Conservation (phyloP, 1,140 invertebrate species). For the Pseudomyrmex dendroicus region DNA sequence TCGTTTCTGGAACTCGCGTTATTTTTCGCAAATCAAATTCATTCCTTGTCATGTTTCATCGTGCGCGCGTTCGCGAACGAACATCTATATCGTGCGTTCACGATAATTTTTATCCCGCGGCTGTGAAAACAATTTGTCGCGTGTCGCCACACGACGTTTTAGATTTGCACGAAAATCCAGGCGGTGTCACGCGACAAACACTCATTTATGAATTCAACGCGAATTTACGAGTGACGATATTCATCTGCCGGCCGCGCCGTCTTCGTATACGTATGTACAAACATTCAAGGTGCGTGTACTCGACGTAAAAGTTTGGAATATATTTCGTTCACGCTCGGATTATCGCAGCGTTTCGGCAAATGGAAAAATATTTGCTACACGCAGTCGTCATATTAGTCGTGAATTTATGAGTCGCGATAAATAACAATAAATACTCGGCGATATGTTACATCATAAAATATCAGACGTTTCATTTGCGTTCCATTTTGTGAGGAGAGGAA, state of each 20-base stretch:
- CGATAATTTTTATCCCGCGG: constrained; percentile 43
- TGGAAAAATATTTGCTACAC: constrained; percentile 19
- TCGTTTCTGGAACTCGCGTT: constrained; percentile 42
- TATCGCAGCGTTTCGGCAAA: neutral
- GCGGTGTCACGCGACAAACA: constrained; percentile 4
- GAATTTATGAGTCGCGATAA: constrained; percentile 19
- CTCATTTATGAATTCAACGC: constrained; percentile 39
- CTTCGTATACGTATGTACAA: no score
- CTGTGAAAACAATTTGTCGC: constrained; percentile 51
- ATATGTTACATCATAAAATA: constrained; percentile 31
- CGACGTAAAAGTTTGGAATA: constrained; percentile 15
- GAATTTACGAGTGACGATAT: constrained; percentile 42
- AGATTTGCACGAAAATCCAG: neutral
- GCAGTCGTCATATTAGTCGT: constrained; percentile 27
- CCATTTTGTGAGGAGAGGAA: no score
- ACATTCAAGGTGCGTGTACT: neutral
- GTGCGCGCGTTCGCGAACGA: neutral
- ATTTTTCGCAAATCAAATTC: constrained; percentile 51
- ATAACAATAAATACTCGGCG: constrained; percentile 24
- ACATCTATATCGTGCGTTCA: neutral
- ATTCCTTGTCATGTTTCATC: constrained; percentile 40
- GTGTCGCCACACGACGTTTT: neutral
- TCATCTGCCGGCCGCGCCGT: neutral
- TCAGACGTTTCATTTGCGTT: constrained; percentile 8
- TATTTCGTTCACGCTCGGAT: constrained; percentile 2